Evolutionary conservation across 2,797 vertebrate genomes (phyloP), one percentile per base, ranked within the genome.

Genomic region (Lindbergichthys nudifrons): DNA sequence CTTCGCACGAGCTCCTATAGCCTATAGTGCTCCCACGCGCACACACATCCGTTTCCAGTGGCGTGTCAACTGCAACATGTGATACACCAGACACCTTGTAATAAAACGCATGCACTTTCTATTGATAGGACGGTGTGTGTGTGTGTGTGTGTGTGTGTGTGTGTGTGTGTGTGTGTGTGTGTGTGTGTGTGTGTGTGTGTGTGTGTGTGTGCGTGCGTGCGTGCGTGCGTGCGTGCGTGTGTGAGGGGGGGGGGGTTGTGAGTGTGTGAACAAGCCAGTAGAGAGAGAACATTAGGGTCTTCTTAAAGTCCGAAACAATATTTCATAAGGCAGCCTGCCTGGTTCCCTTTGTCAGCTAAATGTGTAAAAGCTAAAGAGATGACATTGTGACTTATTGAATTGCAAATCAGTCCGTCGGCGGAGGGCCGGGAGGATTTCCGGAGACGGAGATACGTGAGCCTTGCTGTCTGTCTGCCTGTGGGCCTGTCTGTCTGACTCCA

Each of bases 381-480:
- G 88, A 92, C 90, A 92, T 86, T 88, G 89, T 88, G 89, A 92
- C 90, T 92, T 92, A 91, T 91, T 93, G 88, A 93, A 92, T 89
- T 93, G 90, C 87, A 93, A 92, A 94, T 93, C 78, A 87, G 88
- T 75, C 80, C 67, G 72, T 88, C 73, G 75, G 73, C 56, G 78
- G 75, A 80, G 86, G 64, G 78, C 82, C 71, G 81, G 76, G 77
- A 87, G 85, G 84, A 83, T 87, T 92, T 92, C 88, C 88, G 88
- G 87, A 82, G 89, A 85, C 58, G 64, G 56, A 79, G 79, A 75
- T 66, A 67, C 72, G 77, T 82, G 86, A 77, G 72, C 18, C 63
- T 51, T 58, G 3, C 43, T 36, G 32, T 36, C 68, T 68, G 53
- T 45, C 63, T 70, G 42, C 48, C 32, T 36, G 32, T 32, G 32